phyloP scores from a whole-genome alignment of 2,797 vertebrate genomes.

The Sphenodon punctatus region DNA sequence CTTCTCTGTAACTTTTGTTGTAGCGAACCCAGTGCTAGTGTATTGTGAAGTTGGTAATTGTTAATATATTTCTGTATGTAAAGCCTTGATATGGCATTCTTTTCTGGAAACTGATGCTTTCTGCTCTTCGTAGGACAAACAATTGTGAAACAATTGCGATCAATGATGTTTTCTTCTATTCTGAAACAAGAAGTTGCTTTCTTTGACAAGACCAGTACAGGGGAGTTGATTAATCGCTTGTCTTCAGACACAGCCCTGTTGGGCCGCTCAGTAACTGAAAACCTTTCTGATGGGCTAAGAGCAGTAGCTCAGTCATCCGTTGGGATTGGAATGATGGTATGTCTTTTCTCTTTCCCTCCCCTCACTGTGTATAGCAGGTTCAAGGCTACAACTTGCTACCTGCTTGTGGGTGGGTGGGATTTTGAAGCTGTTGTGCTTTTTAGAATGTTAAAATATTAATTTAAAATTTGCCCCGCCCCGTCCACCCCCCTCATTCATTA shows the following conservation, averaged over 20 bases:
- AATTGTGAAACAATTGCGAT: conserved; percentile 90
- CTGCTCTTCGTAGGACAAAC: conserved; percentile 83
- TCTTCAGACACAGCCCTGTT: conserved; percentile 90
- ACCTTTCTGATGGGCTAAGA: conserved; percentile 94
- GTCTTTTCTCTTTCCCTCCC: neutral
- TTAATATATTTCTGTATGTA: neutral
- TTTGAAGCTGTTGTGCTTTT: neutral
- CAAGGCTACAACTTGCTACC: neutral
- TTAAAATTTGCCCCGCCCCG: too few species aligned
- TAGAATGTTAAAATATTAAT: neutral
- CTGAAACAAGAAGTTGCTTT: conserved; percentile 94
- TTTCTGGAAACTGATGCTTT: neutral
- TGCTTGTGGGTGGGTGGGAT: neutral
- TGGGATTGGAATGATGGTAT: conserved; percentile 96
- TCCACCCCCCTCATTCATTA: too few species aligned
- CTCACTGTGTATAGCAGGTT: neutral
- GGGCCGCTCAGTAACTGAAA: conserved; percentile 91
- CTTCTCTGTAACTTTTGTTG: neutral
- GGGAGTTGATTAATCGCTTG: conserved; percentile 95
- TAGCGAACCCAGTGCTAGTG: neutral
- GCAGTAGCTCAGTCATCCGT: conserved; percentile 89
- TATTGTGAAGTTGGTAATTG: neutral
- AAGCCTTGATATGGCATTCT: neutral
- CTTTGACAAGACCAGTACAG: conserved; percentile 93
- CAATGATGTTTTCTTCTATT: conserved; percentile 89